These are phyloP conservation scores for Ectemnius cavifrons DNA, from an alignment of 2,888 invertebrate genomes.

Conservation along the genomic window DNA sequence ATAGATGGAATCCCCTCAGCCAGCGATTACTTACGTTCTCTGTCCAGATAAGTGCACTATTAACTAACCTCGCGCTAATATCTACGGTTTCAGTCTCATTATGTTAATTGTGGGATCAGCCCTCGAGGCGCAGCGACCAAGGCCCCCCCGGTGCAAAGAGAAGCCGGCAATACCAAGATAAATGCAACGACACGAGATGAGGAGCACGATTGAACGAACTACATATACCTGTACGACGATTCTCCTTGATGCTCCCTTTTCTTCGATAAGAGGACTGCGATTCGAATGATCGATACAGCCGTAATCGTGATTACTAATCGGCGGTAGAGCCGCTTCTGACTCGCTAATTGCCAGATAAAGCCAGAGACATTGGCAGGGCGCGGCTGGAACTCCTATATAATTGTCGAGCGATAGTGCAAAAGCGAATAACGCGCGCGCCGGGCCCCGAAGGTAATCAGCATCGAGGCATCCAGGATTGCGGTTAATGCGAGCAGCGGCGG, in stretches of 20 bases:
- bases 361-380: too few relatives aligned
- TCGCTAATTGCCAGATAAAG: too few relatives aligned
- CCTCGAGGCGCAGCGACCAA: constrained; percentile 58
- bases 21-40: constrained; percentile 65
- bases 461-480: constrained; percentile 8
- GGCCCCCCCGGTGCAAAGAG: constrained; percentile 11
- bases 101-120: constrained; percentile 69
- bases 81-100: constrained; percentile 69
- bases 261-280: too few relatives aligned
- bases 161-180: too few relatives aligned
- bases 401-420: constrained; percentile 14
- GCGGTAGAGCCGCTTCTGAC: too few relatives aligned
- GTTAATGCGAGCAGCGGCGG: not conserved
- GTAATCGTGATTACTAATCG: too few relatives aligned
- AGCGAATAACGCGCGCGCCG: not conserved
- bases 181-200: too few relatives aligned
- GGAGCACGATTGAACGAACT: too few relatives aligned
- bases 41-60: constrained; percentile 65
- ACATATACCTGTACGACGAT: too few relatives aligned
- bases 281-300: too few relatives aligned
- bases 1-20: constrained; percentile 22
- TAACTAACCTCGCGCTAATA: constrained; percentile 72
- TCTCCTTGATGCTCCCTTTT: too few relatives aligned
- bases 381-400: not conserved
- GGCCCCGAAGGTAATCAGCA: constrained; percentile 11